phyloP scores from a whole-genome alignment of 2,888 invertebrate genomes.

The Chirona hameri region DNA sequence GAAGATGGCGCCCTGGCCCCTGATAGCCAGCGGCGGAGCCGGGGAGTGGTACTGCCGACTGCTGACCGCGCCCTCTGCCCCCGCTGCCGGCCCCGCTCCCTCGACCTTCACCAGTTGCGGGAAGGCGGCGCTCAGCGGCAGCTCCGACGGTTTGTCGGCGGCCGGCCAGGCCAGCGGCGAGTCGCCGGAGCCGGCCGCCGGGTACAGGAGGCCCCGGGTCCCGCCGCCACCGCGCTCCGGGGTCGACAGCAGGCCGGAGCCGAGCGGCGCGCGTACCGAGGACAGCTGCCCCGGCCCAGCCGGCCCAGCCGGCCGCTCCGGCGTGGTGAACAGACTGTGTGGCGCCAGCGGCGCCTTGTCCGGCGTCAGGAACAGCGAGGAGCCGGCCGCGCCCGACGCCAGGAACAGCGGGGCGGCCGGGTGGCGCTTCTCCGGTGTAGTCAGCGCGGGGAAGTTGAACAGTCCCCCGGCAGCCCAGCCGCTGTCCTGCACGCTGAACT shows the following conservation, averaged over 20 bases:
- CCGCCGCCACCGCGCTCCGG: not conserved
- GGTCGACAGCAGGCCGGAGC: not conserved
- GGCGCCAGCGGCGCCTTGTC: not conserved
- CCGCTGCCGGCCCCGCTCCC: not conserved
- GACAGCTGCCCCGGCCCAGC: too few species aligned
- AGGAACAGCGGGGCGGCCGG: not conserved
- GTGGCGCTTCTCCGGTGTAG: not conserved
- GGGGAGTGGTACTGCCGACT: not conserved
- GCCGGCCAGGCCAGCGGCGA: not conserved
- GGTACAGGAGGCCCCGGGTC: not conserved
- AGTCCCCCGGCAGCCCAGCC: not conserved
- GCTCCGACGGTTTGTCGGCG: not conserved
- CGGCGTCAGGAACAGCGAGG: not conserved
- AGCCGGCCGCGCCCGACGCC: not conserved
- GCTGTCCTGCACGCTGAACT: conserved; percentile 26
- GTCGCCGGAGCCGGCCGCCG: not conserved
- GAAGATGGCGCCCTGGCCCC: not conserved
- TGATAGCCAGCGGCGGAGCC: not conserved
- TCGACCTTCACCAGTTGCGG: not conserved
- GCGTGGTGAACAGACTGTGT: not conserved
- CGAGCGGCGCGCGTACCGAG: too few species aligned
- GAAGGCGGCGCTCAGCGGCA: not conserved
- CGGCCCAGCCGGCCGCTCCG: not conserved
- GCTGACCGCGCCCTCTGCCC: not conserved
- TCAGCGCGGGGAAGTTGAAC: not conserved